Conservation (phyloP, 2,888 invertebrate genomes). For the Venusia cambrica region DNA sequence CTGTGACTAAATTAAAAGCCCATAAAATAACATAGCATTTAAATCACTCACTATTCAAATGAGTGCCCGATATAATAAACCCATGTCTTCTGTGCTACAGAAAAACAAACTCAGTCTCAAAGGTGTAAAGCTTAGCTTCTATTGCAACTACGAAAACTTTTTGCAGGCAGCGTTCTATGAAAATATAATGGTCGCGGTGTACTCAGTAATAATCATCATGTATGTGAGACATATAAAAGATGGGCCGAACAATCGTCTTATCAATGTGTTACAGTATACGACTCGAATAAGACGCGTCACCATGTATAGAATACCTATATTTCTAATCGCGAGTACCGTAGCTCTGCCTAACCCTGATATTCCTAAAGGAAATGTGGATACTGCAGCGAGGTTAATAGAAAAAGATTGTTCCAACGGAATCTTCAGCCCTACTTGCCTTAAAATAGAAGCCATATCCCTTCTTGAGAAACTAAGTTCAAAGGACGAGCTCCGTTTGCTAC, state of each 20-base stretch:
- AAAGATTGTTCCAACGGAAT: constrained; percentile 53
- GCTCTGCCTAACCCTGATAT: constrained; percentile 64
- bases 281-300: constrained; percentile 55
- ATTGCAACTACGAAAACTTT: constrained; percentile 46
- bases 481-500: constrained; percentile 47
- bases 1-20: constrained; percentile 40
- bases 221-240: constrained; percentile 75
- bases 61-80: constrained; percentile 65
- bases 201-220: constrained; percentile 61
- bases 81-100: too few species aligned
- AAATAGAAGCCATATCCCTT: constrained; percentile 50
- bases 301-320: constrained; percentile 54
- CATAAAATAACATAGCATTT: constrained; percentile 46
- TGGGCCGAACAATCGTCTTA: constrained; percentile 59
- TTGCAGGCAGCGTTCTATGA: constrained; percentile 75
- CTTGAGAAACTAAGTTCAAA: constrained; percentile 50
- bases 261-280: constrained; percentile 62
- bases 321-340: constrained; percentile 40
- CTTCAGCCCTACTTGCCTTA: constrained; percentile 50
- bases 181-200: constrained; percentile 71
- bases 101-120: too few species aligned
- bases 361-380: constrained; percentile 40
- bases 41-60: constrained; percentile 50
- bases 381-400: constrained; percentile 10
- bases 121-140: too few species aligned